phyloP scores from a whole-genome alignment of 2,797 vertebrate species.

The Poeciliopsis turneri region DNA sequence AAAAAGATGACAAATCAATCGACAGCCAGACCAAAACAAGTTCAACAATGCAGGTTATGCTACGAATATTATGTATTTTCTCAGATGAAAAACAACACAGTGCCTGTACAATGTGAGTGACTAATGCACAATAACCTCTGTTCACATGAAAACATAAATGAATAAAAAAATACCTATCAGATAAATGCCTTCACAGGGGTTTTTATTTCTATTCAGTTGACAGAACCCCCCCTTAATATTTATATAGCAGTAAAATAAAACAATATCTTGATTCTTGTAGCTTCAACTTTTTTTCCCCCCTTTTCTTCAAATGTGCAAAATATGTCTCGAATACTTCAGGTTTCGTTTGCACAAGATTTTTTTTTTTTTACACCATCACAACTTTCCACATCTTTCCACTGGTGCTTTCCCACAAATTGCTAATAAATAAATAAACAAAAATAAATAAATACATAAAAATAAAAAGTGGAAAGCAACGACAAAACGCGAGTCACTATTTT shows the following conservation, averaged over 20 bases:
- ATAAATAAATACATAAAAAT: neutral
- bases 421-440: neutral
- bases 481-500: neutral
- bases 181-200: neutral
- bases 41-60: neutral
- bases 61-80: neutral
- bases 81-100: neutral
- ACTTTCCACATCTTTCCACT: neutral
- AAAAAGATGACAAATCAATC: neutral
- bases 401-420: neutral
- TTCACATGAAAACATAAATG: constrained; percentile 20
- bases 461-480: neutral
- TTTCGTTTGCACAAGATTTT: no score
- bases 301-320: neutral
- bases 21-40: neutral
- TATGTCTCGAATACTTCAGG: neutral
- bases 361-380: no score
- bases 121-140: constrained; percentile 11
- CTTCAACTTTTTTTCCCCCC: neutral
- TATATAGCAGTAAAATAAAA: neutral
- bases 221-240: neutral
- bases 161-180: neutral
- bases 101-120: neutral
- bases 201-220: neutral
- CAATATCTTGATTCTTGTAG: neutral